Evolutionary conservation across 92 coral and sea anemone genomes (phyloP), one percentile per base, ranked within the genome.

Genomic region (Phymanthus crucifer): DNA sequence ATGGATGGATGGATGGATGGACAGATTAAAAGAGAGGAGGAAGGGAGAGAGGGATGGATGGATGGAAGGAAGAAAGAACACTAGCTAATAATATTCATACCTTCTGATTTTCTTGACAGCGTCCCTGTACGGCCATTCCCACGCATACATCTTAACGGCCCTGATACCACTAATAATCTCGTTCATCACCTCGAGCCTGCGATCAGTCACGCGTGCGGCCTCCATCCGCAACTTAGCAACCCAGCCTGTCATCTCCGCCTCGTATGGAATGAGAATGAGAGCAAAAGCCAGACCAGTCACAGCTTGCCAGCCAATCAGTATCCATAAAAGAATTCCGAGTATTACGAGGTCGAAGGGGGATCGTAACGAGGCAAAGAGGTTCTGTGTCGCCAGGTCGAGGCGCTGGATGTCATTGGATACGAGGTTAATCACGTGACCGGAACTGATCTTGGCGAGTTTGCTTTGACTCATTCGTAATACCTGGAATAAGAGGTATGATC

Each of bases 201-300:
- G 92, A 85, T 93, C 97, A 11, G 97, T 93, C 18, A 93, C 91
- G n/a, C 97, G 86, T 19, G 97, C 97, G 12, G 94, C 91, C 75
- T 79, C 84, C 97, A 93, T 93, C 33, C 97, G 91, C 9, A 93
- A 78, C 85, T 90, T 90, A 66, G 97, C 97, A 43, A 93, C 97
- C 97, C 97, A 93, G 61, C 97, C 97, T 82, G 97, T 93, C 97
- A 93, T 93, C 87, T 93, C 97, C 18, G 97, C 97, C 67, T 93
- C 97, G 90, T 93, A 93, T 78, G 97, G 97, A 87, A 92, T 92
- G 70, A 92, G 84, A 80, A 92, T 92, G 77, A 92, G 92, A 6
- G 97, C 97, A 50, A 92, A 92, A 13, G 97, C 88, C 84, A 92
- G 72, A 48, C 97, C 97, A 2, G 97, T 90, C 77, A 92, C 97